A percentile compares a stretch with the other conserved stretches of the same genome.
These are phyloP conservation scores for Parotia lawesii DNA, from an alignment of 2,113 vertebrate genomes.

Conservation along the genomic window DNA sequence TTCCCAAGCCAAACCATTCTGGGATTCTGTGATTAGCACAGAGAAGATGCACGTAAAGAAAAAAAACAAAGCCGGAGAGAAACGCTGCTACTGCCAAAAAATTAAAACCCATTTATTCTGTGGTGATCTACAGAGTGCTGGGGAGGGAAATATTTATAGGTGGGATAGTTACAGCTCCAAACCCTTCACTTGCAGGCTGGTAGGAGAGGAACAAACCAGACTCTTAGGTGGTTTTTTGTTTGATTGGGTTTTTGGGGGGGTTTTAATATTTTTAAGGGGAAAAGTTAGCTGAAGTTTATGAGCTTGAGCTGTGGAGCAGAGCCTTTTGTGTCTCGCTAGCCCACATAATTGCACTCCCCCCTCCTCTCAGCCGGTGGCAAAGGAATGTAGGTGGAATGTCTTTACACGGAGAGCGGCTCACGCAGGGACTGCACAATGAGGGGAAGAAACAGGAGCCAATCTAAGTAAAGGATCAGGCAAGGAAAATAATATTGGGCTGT, in stretches of 20 bases:
- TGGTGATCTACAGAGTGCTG: not conserved
- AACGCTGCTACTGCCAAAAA: not conserved
- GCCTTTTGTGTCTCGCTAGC: not conserved
- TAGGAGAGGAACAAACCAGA: not conserved
- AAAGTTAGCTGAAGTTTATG: constrained; percentile 26
- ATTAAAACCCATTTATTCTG: not conserved
- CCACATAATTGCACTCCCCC: constrained; percentile 47
- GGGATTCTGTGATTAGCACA: not conserved
- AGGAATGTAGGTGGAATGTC: constrained; percentile 71
- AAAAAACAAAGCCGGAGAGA: not conserved
- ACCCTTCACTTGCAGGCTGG: not conserved
- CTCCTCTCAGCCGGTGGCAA: constrained; percentile 14
- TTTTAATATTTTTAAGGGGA: not conserved
- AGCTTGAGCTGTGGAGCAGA: not conserved
- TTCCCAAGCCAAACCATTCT: not conserved
- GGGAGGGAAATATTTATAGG: not conserved
- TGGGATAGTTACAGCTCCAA: not conserved
- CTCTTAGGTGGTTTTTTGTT: not conserved
- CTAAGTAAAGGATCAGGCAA: constrained; percentile 63
- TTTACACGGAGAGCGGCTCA: constrained; percentile 40
- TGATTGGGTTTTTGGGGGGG: not conserved
- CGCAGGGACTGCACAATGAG: constrained; percentile 48
- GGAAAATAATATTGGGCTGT: constrained; percentile 59
- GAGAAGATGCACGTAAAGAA: fast-evolving
- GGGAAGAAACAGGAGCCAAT: constrained; percentile 42